Conservation (phyloP, 2,797 vertebrate species). For the Dromococcyx pavoninus region DNA sequence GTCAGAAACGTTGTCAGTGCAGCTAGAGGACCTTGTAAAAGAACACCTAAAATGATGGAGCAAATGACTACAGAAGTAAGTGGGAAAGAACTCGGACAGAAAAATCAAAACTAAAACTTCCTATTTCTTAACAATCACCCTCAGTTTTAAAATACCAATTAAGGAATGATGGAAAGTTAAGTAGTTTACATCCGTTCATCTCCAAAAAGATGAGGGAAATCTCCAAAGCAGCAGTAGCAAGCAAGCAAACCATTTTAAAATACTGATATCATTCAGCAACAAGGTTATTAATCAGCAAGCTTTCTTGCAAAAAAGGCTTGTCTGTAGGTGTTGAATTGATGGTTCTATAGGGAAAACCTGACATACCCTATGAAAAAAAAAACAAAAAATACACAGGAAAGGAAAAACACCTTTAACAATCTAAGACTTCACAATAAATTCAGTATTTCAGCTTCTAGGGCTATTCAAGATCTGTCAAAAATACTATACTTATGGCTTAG, state of each 20-base stretch:
- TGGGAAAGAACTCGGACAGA: neutral
- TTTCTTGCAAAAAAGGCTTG: neutral
- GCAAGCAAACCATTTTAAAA: neutral
- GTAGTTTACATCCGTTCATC: neutral
- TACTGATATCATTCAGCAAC: neutral
- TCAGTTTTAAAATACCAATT: neutral
- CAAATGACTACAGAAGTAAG: neutral
- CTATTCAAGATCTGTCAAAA: neutral
- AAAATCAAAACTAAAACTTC: neutral
- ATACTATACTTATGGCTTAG: neutral
- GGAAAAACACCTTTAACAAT: neutral
- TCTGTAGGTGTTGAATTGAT: neutral
- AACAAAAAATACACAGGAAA: neutral
- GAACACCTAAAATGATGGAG: neutral
- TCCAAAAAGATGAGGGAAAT: neutral
- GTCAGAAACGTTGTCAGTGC: neutral
- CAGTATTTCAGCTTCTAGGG: neutral
- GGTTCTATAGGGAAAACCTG: neutral
- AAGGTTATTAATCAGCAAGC: neutral
- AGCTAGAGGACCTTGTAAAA: neutral
- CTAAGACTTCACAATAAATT: neutral
- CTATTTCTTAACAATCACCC: neutral
- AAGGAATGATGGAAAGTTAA: neutral
- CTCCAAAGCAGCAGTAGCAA: neutral
- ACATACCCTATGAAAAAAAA: neutral